Evolutionary conservation across 1,140 invertebrate genomes (phyloP).

Genomic region (Drosophila rufa): DNA sequence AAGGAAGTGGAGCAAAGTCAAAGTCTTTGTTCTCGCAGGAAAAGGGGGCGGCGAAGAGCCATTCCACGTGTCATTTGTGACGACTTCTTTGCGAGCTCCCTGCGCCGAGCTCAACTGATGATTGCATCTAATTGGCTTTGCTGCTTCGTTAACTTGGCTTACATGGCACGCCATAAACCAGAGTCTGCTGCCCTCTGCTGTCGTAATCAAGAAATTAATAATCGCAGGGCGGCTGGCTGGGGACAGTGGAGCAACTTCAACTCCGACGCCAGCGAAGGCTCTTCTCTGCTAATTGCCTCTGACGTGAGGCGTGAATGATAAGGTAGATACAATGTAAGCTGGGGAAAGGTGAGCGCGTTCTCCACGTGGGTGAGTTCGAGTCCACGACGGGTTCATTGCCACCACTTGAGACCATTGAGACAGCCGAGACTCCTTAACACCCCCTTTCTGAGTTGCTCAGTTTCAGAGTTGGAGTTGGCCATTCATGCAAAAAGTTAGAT

Average conservation of each 20-base stretch:
- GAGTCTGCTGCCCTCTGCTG: slow-evolving; percentile 32
- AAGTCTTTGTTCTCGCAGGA: slow-evolving; percentile 59
- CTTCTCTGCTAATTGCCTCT: slow-evolving; percentile 69
- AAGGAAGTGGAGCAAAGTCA: slow-evolving; percentile 22
- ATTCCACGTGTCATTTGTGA: slow-evolving; percentile 49
- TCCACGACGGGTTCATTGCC: slow-evolving; percentile 65
- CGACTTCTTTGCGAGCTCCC: slow-evolving; percentile 29
- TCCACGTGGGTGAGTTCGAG: slow-evolving; percentile 56
- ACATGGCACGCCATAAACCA: slow-evolving; percentile 61
- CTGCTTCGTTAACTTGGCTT: slow-evolving; percentile 81
- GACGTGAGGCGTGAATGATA: slow-evolving; percentile 80
- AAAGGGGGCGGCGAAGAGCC: slow-evolving; percentile 9
- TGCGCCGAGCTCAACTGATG: slow-evolving; percentile 46
- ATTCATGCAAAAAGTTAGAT: slow-evolving; percentile 18
- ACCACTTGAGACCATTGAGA: slow-evolving; percentile 30
- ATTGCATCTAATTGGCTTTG: slow-evolving; percentile 82
- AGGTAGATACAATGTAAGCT: slow-evolving; percentile 26
- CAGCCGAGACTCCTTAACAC: slow-evolving; percentile 9
- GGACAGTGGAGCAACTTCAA: slow-evolving; percentile 8
- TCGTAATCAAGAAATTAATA: slow-evolving; percentile 82
- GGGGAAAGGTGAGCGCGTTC: slow-evolving; percentile 40
- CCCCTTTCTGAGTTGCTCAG: neutral
- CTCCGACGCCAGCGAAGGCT: slow-evolving; percentile 28
- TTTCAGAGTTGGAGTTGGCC: slow-evolving; percentile 3
- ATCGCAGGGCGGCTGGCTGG: slow-evolving; percentile 55